Evolutionary conservation across 1,140 invertebrate genomes (phyloP).

Genomic region (Macrotrachela quadricornifera): DNA sequence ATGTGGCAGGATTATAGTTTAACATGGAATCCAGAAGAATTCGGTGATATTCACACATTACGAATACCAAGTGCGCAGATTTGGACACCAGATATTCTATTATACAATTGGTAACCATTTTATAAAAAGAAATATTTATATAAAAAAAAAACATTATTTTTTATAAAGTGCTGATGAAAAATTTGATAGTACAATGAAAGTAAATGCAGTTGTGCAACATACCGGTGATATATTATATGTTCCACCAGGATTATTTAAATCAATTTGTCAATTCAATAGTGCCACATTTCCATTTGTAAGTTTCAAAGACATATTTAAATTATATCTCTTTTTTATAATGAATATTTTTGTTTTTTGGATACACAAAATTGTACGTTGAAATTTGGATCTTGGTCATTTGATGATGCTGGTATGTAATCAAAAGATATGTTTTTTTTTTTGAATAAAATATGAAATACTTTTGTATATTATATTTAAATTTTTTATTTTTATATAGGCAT

Average conservation of each 20-base stretch:
- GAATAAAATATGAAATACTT: too few species aligned
- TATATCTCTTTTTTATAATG: too few species aligned
- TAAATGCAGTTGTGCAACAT: slow-evolving; percentile 80
- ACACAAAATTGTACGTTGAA: slow-evolving; percentile 89
- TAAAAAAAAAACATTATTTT: too few species aligned
- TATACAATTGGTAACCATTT: too few species aligned
- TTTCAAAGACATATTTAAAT: too few species aligned
- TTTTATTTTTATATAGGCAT: neutral
- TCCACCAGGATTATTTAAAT: slow-evolving; percentile 94
- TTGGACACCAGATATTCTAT: slow-evolving; percentile 81
- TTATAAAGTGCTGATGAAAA: slow-evolving; percentile 71
- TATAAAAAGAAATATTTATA: too few species aligned
- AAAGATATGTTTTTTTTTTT: too few species aligned
- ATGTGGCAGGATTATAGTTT: slow-evolving; percentile 97
- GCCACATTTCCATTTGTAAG: slow-evolving; percentile 71
- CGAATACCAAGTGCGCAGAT: slow-evolving; percentile 80
- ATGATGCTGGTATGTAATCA: neutral
- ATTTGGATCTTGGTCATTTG: slow-evolving; percentile 24
- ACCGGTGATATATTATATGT: slow-evolving; percentile 87
- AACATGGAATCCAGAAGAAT: slow-evolving; percentile 82
- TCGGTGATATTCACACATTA: slow-evolving; percentile 77
- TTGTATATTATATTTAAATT: too few species aligned
- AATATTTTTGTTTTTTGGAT: slow-evolving; percentile 39
- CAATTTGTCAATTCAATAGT: slow-evolving; percentile 97
- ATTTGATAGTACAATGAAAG: slow-evolving; percentile 89